Conservation (phyloP, 1,140 invertebrate genomes). For the Philopotamus ludificatus region DNA sequence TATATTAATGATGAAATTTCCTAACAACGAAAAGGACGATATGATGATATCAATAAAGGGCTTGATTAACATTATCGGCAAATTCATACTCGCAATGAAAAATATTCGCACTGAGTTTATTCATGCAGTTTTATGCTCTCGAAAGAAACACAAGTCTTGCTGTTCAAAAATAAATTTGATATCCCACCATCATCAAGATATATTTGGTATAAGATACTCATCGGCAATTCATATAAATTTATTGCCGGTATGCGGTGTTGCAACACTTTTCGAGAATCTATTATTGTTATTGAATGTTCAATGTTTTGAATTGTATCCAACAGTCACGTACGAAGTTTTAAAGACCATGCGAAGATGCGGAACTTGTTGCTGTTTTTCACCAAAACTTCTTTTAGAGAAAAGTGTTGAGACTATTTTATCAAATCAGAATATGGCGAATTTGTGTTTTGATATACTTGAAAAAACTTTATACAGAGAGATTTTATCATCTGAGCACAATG, state of each 20-base stretch:
- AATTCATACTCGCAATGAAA: conserved; percentile 60
- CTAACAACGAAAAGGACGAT: conserved; percentile 48
- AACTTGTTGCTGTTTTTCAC: conserved; percentile 66
- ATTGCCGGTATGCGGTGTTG: conserved; percentile 57
- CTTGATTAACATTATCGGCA: conserved; percentile 60
- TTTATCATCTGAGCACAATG: too few relatives aligned
- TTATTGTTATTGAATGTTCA: conserved; percentile 55
- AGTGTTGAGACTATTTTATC: conserved; percentile 49
- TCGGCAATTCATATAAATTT: conserved; percentile 36
- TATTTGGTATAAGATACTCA: conserved; percentile 50
- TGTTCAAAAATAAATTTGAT: conserved; percentile 46
- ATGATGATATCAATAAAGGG: conserved; percentile 55
- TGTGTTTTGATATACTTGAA: conserved; percentile 56
- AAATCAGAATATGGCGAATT: conserved; percentile 44
- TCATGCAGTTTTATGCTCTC: conserved; percentile 56
- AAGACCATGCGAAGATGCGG: conserved; percentile 59
- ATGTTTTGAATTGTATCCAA: conserved; percentile 46
- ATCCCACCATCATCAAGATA: conserved; percentile 60
- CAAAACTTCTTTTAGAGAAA: conserved; percentile 50
- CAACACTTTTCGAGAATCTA: conserved; percentile 59
- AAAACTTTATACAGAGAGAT: conserved; percentile 61
- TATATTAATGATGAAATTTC: conserved; percentile 57
- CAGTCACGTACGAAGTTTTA: conserved; percentile 55
- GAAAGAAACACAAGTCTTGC: conserved; percentile 56
- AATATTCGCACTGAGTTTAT: conserved; percentile 57